These are phyloP conservation scores for Aplysina aerophoba DNA, from an alignment of 37 sponge, comb jelly and placozoan genomes.

Conservation along the genomic window DNA sequence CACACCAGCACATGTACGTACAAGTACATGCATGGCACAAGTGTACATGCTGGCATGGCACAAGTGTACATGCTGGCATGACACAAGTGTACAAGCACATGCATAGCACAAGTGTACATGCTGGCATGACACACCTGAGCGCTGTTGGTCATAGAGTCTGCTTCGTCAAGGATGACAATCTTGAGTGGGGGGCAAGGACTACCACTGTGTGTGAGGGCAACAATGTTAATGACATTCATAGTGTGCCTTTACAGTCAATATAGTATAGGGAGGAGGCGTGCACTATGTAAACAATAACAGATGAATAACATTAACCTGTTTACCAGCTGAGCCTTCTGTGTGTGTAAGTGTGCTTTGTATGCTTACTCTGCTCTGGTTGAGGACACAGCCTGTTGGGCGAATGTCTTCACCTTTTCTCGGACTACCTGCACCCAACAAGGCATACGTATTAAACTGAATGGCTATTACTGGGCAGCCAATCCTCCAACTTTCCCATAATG, in stretches of 20 bases:
- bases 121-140: slow-evolving; percentile 74
- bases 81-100: too few species aligned
- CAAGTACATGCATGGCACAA: too few species aligned
- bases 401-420: slow-evolving; percentile 95
- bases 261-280: background rate
- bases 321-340: too few species aligned
- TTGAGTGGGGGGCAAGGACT: slow-evolving; percentile 87
- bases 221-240: background rate
- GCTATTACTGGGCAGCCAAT: too few species aligned
- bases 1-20: too few species aligned
- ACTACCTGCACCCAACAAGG: slow-evolving; percentile 71
- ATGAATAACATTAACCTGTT: background rate
- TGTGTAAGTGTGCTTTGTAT: too few species aligned
- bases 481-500: too few species aligned
- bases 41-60: too few species aligned
- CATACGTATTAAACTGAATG: too few species aligned
- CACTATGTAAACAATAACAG: slow-evolving; percentile 15
- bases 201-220: slow-evolving; percentile 58
- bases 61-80: too few species aligned
- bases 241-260: background rate
- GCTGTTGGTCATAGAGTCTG: slow-evolving; percentile 95
- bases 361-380: slow-evolving; percentile 66
- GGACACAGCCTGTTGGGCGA: slow-evolving; percentile 80
- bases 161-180: slow-evolving; percentile 96
- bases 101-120: too few species aligned